Base-by-base conservation (phyloP, 2,797 vertebrate species). In the Sebastes vulpes region DNA sequence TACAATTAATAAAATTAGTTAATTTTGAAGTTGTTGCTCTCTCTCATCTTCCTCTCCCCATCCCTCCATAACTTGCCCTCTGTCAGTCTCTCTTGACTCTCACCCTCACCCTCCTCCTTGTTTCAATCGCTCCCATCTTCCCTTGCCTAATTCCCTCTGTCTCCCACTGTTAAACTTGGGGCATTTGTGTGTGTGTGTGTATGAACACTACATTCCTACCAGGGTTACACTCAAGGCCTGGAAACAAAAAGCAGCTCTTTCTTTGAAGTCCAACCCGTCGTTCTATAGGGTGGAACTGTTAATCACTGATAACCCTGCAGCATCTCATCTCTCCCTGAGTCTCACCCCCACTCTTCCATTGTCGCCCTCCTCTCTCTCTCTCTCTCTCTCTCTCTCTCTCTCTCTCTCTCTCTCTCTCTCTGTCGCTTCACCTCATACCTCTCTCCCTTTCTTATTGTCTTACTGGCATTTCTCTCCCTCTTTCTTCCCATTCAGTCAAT, bases 251-350 rank as follows among this genome's bases (percentile, higher is more conserved):
- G 77, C 71, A 72, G 86, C 73, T 78, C 85, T 92, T 90, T 88
- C 95, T 97, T 94, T 95, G 95, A 97, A 94, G 94, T 95, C 88
- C 90, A 90, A 86, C 88, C 83, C 91, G 90, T 83, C 79, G 85
- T 96, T 94, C 94, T 95, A 94, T 95, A 93, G 93, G 92, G 90
- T 96, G 96, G 97, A 96, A 97, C 96, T 97, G 97, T 97, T 97
- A 97, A 97, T 97, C 96, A 96, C 96, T 97, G 97, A 97, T 97
- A 98, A 98, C 97, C 91, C 95, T 97, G 97, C 96, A 95, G 92
- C 92, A 83, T 89, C 84, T 91, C 89, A 90, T 90, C 87, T 81
- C 89, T 79, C 74, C 32, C 32, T 69, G 31, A 52, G 57, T 81
- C 76, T 92, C 82, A 85, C 74, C 71, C 82, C 84, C 76, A 64